phyloP scores from a whole-genome alignment of 1,140 invertebrate genomes.

The Sinonovacula constricta region DNA sequence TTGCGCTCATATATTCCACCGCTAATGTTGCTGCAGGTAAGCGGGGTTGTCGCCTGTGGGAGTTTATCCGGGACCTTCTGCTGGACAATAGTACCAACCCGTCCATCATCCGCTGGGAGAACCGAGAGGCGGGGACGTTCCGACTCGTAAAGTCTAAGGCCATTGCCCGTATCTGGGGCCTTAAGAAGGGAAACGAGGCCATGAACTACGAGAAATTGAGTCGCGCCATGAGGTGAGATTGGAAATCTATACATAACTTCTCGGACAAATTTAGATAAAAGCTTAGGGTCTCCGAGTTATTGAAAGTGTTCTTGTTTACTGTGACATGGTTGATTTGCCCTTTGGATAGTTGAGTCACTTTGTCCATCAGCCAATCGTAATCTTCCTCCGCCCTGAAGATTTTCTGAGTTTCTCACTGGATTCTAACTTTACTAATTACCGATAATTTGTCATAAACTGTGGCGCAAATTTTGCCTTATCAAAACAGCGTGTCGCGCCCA shows the following conservation, averaged over 20 bases:
- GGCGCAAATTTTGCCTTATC: too few species aligned
- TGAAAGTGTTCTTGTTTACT: too few species aligned
- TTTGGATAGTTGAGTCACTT: too few species aligned
- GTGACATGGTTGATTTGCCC: too few species aligned
- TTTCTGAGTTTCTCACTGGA: too few species aligned
- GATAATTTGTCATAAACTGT: too few species aligned
- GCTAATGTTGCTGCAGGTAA: slow-evolving; percentile 46
- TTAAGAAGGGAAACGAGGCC: slow-evolving; percentile 88
- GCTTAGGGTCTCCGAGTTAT: not conserved
- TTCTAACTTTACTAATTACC: too few species aligned
- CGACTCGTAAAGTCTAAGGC: slow-evolving; percentile 92
- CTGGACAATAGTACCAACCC: slow-evolving; percentile 60
- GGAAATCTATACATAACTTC: not conserved
- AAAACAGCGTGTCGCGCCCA: too few species aligned
- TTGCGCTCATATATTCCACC: too few species aligned
- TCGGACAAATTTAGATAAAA: too few species aligned
- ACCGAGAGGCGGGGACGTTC: slow-evolving; percentile 88
- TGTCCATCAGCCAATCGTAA: too few species aligned
- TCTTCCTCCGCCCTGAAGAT: too few species aligned
- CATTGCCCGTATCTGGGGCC: slow-evolving; percentile 92
- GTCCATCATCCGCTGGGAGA: slow-evolving; percentile 87
- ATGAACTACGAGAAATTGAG: slow-evolving; percentile 97
- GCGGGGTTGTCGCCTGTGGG: slow-evolving; percentile 65
- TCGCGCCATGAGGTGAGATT: slow-evolving; percentile 91
- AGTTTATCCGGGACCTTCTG: slow-evolving; percentile 68